Conservation (phyloP, 2,797 vertebrate genomes). For the Melanotaenia pygmaea region DNA sequence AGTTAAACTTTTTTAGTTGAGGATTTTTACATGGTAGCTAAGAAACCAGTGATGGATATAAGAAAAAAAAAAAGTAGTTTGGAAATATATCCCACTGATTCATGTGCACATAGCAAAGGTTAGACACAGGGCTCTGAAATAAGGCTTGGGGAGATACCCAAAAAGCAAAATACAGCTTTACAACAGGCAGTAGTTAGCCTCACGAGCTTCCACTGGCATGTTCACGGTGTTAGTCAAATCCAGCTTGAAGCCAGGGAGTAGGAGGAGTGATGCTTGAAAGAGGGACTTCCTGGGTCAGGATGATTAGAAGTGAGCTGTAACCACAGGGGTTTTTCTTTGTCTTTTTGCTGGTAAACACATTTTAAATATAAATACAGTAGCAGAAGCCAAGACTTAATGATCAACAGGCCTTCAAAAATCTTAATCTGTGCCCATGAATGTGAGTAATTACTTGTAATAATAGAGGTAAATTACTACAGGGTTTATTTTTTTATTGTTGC, state of each 20-base stretch:
- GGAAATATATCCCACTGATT: neutral
- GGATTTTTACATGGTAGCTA: neutral
- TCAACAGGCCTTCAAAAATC: conserved; percentile 32
- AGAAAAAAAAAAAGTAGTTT: neutral
- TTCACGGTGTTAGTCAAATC: conserved; percentile 63
- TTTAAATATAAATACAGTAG: conserved; percentile 58
- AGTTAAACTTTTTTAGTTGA: neutral
- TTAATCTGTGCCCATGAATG: conserved; percentile 7
- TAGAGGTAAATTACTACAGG: neutral
- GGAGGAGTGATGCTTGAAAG: conserved; percentile 57
- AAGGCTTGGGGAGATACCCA: conserved; percentile 63
- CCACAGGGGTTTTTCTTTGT: conserved; percentile 63
- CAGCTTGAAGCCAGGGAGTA: conserved; percentile 59
- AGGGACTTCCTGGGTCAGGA: conserved; percentile 58
- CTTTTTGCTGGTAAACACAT: conserved; percentile 59
- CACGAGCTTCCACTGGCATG: conserved; percentile 67
- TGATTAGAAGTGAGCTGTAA: conserved; percentile 67
- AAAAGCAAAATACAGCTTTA: conserved; percentile 67
- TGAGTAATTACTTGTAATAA: conserved; percentile 30
- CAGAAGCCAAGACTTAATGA: conserved; percentile 33
- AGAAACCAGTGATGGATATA: neutral
- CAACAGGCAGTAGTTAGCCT: conserved; percentile 49
- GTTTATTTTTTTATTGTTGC: neutral
- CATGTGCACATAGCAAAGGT: conserved; percentile 39
- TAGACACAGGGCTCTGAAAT: conserved; percentile 58